Evolutionary conservation across 1,140 invertebrate genomes (phyloP), one percentile per base, ranked within the genome.

Genomic region (Akabosia matsudoensis): DNA sequence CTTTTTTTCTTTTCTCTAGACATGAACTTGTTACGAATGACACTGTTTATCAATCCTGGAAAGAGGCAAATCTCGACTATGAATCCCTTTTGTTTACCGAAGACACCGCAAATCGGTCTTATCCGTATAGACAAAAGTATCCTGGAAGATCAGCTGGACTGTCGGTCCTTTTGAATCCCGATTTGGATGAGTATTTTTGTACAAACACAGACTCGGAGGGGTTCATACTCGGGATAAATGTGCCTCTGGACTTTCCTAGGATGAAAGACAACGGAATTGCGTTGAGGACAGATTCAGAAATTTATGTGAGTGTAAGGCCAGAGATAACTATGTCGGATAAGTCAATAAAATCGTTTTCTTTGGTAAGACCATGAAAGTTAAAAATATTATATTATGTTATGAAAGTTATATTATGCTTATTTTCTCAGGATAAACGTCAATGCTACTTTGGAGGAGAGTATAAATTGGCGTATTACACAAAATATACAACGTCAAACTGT

Each of bases 141-240:
- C 61, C 61, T 28, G 61, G 61, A 28, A 28, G 28, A 30, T 30
- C 28, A 1, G 61, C 61, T 30, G 61, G 76, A 2, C 51, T 78
- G 7, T 78, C 76, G 18, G 22, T 78, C 54, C 26, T 78, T 10
- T 26, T 78, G 18, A 28, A 93, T 75, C 80, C 80, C 0, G 75
- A 78, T 37, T 37, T 81, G 16, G 28, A 75, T n/a, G 78, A 81
- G 73, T 81, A 56, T 22, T n/a, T 56, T 7, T 56, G 22, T 22
- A 16, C 22, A 56, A 56, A 16, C 24, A 24, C 54, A 22, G 54
- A 56, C 24, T 56, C 54, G 4, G 54, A 24, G 24, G 54, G 54
- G 4, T 56, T 56, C 24, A 22, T 56, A 3, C 4, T 56, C 4
- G 22, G 54, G 4, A 16, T 24, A 13, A 56, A 56, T 56, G 54